Conservation (phyloP, 2,797 vertebrate genomes). For the Agapornis canus region DNA sequence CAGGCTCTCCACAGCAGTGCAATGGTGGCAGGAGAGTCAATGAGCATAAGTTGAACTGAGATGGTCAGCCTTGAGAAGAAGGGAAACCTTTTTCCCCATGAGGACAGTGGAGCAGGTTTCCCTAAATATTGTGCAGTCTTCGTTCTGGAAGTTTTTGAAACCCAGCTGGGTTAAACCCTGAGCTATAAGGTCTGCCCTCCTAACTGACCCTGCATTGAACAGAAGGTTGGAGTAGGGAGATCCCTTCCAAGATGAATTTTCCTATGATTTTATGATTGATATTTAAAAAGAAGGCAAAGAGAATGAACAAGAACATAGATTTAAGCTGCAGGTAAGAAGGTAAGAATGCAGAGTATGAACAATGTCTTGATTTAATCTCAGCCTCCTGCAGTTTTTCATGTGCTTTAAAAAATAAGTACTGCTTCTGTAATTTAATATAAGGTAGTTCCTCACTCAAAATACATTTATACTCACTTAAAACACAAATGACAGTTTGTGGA, state of each 20-base stretch:
- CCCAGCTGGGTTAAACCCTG: background rate
- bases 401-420: background rate
- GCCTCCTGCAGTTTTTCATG: background rate
- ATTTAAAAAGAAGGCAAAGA: background rate
- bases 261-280: background rate
- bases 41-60: background rate
- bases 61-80: background rate
- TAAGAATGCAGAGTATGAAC: background rate
- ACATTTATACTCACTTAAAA: background rate
- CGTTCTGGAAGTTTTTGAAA: background rate
- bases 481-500: fast-evolving
- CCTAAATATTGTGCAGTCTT: background rate
- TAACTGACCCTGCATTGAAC: background rate
- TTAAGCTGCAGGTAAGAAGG: background rate
- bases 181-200: background rate
- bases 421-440: background rate
- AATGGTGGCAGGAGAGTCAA: background rate
- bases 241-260: background rate
- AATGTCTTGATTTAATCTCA: background rate
- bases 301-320: background rate
- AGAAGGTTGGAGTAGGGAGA: background rate
- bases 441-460: background rate
- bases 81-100: background rate
- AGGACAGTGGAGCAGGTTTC: background rate
- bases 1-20: background rate